Evolutionary conservation across 2,797 vertebrate species (phyloP).

Genomic region (Hylomyscus alleni): DNA sequence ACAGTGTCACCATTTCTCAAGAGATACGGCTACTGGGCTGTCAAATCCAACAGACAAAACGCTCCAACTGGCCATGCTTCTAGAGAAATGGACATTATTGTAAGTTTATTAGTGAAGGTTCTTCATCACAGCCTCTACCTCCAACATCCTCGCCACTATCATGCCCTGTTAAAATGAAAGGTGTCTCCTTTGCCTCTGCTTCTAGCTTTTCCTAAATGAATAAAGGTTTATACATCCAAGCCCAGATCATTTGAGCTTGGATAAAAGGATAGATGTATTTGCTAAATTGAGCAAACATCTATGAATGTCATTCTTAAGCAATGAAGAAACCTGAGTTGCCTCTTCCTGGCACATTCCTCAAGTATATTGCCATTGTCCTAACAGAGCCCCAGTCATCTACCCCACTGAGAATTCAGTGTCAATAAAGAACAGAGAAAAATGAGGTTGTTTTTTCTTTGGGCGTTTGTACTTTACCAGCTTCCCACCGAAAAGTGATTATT

Average conservation of each 20-base stretch:
- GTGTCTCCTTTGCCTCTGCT: neutral
- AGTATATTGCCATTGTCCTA: neutral
- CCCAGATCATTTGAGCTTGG: neutral
- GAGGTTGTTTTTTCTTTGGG: neutral
- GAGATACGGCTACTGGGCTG: neutral
- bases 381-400: neutral
- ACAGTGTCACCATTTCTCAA: neutral
- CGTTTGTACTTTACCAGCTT: neutral
- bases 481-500: neutral
- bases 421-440: neutral
- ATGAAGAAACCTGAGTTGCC: neutral
- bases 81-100: neutral
- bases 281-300: neutral
- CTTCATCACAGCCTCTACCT: too few species aligned
- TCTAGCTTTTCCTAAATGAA: neutral
- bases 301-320: neutral
- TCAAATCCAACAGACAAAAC: neutral
- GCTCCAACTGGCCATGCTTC: neutral
- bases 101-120: neutral
- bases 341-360: neutral
- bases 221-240: too few species aligned
- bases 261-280: neutral
- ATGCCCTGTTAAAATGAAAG: neutral
- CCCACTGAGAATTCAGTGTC: neutral
- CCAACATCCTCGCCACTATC: too few species aligned